These are phyloP conservation scores for Pyrrhosoma nymphula DNA, from an alignment of 2,888 invertebrate species.

Conservation along the genomic window DNA sequence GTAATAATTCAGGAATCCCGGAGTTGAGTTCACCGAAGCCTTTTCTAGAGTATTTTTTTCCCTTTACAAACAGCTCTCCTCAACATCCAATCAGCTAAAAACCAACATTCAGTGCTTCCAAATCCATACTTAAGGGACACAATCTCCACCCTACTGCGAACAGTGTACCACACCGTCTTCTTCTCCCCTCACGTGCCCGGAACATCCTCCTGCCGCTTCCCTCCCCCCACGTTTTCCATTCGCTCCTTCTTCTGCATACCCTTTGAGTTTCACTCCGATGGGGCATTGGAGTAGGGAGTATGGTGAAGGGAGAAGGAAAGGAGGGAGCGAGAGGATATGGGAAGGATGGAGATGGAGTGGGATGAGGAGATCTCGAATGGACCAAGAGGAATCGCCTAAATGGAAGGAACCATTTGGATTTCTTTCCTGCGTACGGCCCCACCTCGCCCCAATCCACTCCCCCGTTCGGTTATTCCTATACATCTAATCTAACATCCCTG, in stretches of 20 bases:
- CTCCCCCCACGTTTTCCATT: not conserved
- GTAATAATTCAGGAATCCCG: not conserved
- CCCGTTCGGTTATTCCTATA: not conserved
- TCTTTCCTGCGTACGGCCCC: not conserved
- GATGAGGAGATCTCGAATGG: constrained; percentile 5
- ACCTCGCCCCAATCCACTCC: not conserved
- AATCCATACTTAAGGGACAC: constrained; percentile 7
- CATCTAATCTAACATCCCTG: not conserved
- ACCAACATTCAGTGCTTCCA: not conserved
- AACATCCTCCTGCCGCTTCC: not conserved
- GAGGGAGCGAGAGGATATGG: not conserved
- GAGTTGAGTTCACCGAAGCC: not conserved
- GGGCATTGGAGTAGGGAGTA: not conserved
- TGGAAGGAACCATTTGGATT: constrained; percentile 55
- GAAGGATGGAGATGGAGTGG: not conserved
- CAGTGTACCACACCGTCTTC: not conserved
- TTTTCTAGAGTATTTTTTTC: not conserved
- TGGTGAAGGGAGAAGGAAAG: not conserved
- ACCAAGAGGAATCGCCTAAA: constrained; percentile 34
- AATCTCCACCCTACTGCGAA: not conserved
- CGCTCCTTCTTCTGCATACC: constrained; percentile 38
- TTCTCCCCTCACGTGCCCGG: not conserved
- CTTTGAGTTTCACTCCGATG: constrained; percentile 16
- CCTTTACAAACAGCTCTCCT: not conserved
- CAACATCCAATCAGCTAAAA: constrained; percentile 14